Base-by-base conservation (phyloP, 2,113 vertebrate genomes). In the Alouatta palliata region DNA sequence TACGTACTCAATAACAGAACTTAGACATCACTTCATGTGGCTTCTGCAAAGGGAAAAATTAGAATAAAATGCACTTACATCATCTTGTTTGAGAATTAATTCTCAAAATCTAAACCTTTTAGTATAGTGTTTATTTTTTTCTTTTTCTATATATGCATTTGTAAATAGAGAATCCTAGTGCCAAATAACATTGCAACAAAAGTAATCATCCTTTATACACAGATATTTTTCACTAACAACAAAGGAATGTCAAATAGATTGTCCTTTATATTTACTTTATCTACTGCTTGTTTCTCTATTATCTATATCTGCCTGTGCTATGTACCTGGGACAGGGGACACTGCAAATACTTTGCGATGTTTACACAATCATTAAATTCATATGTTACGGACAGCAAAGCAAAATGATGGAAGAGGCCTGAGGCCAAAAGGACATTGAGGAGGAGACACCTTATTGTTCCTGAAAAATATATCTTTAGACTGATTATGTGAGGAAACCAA, bases 11-110 rank as follows among this genome's bases (percentile, higher is more conserved):
- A 86, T 43, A 35, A 80, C 47, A 61, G 49, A 90, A 87, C 35
- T 82, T 94, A 96, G 92, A 94, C 89, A 90, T 94, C 92, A 92
- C 81, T 94, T 94, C 90, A 96, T 45, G 73, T 3, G 32, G 52
- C 56, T 87, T 52, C 23, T 80, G 40, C 70, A 45, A 68, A 80
- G 45, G 20, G 8, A 73, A 87, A 93, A 81, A 40, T 79, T 14
- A 43, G 30, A 70, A 87, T 25, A 82, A 83, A 91, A 76, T 20
- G 9, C 5, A 3, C 64, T 75, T 84, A 61, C 32, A n/a, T 94
- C 84, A 94, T 30, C 85, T 79, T 91, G 54, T 76, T 85, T 68
- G 35, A 37, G 43, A 76, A 79, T 35, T 89, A 66, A 54, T 30
- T 49, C 27, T 87, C 86, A 80, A 40, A 16, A 54, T 80, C 40